phyloP scores from a whole-genome alignment of 1,140 invertebrate species.

The Drosophila punjabiensis region DNA sequence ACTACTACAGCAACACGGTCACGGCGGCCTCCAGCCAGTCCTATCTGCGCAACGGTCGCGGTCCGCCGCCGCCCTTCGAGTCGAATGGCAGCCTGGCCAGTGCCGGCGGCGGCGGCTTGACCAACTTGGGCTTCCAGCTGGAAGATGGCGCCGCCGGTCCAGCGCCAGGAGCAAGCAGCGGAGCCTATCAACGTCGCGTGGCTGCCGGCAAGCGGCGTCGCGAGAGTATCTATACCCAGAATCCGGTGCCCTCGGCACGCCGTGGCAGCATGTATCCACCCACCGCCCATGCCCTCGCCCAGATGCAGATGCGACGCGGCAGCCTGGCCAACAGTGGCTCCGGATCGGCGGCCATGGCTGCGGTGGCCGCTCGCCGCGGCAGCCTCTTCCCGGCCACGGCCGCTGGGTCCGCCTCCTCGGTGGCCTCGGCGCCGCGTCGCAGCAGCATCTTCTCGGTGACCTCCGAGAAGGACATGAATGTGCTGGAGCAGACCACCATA shows the following conservation, averaged over 20 bases:
- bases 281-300: constrained; percentile 44
- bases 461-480: constrained; percentile 86
- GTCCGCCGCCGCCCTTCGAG: constrained; percentile 50
- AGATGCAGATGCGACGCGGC: constrained; percentile 84
- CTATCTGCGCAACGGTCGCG: constrained; percentile 68
- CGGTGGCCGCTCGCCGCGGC: constrained; percentile 67
- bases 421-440: constrained; percentile 75
- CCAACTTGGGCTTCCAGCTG: constrained; percentile 64
- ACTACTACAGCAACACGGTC: constrained; percentile 84
- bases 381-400: constrained; percentile 70
- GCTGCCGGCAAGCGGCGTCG: constrained; percentile 58
- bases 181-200: constrained; percentile 64
- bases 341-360: constrained; percentile 72
- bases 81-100: constrained; percentile 61
- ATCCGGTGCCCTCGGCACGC: constrained; percentile 59
- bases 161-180: constrained; percentile 13
- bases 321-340: constrained; percentile 80
- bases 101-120: constrained; percentile 34
- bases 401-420: constrained; percentile 31
- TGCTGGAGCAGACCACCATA: constrained; percentile 91
- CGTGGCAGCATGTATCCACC: constrained; percentile 76
- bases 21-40: constrained; percentile 85
- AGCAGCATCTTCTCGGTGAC: constrained; percentile 87
- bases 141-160: constrained; percentile 56
- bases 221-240: constrained; percentile 79